Evolutionary conservation across 2,113 vertebrate genomes (phyloP), one percentile per base, ranked within the genome.

Genomic region (Ursus arctos): DNA sequence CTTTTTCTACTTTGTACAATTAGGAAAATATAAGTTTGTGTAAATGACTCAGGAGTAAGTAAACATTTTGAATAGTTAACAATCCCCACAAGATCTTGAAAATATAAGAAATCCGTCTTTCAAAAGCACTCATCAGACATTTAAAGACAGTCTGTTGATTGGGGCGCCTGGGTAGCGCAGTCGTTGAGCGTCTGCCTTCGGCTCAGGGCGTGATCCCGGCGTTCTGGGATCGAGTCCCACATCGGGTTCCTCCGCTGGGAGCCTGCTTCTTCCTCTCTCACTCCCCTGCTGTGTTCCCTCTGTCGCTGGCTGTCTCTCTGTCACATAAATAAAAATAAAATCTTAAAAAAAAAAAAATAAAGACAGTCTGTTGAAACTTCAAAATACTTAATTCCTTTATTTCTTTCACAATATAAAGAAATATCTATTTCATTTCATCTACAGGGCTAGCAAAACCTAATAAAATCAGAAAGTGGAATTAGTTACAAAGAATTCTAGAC

Each of bases 51-150:
- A 87, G 63, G 53, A 96, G 69, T 81, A 76, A 85, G 71, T 84
- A 88, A 96, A 91, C 49, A 74, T 89, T 91, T 93, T 96, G 16
- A 86, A 53, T 77, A 94, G 26, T 94, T 85, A 92, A 81, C 10
- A 92, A 13, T 79, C 19, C 14, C 4, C 8, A 31, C 49, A 77
- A 65, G 19, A 87, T 84, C 91, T 95, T 94, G 89, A 86, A 96
- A 90, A 63, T 40, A 71, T 69, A 91, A 91, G 55, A 89, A 95
- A 82, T 63, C 36, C 6, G 26, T 88, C n/a, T 80, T 95, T 16
- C 26, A 74, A 2, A 91, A 59, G 81, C n/a, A 77, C 4, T n/a
- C 33, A 93, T 12, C 65, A 24, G 40, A 81, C 21, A 59, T 94
- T 77, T 55, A 59, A 14, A 80, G n/a, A 85, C 4, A 85, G 49